Conservation (phyloP, 1,140 invertebrate genomes). For the Subanguina moxae region DNA sequence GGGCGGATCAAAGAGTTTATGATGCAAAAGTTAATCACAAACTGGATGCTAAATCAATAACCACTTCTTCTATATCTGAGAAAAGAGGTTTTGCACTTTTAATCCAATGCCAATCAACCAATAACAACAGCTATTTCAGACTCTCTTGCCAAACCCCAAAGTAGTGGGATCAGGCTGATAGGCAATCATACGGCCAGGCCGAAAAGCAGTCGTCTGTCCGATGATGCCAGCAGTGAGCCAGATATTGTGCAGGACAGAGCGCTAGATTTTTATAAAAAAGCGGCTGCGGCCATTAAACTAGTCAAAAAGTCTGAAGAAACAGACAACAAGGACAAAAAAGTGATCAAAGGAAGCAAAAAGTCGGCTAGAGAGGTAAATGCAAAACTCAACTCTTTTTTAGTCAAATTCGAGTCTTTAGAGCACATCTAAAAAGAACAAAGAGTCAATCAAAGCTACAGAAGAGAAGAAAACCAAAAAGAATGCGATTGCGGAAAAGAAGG, state of each 20-base stretch:
- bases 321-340: neutral
- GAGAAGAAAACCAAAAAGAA: neutral
- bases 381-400: neutral
- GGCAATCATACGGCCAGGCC: neutral
- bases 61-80: conserved; percentile 1
- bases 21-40: conserved; percentile 35
- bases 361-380: too few species aligned
- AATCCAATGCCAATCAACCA: neutral
- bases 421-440: neutral
- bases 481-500: neutral
- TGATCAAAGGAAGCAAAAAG: neutral
- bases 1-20: conserved; percentile 38
- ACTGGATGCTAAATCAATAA: neutral
- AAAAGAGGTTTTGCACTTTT: neutral
- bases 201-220: neutral
- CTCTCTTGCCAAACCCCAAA: neutral
- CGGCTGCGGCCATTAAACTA: neutral
- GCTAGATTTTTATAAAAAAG: conserved; percentile 8
- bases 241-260: conserved; percentile 26
- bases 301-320: neutral
- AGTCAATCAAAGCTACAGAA: neutral
- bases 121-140: neutral
- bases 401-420: neutral
- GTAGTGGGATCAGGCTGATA: neutral
- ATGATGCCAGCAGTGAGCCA: conserved; percentile 27